These are phyloP conservation scores for Phenganax marumi DNA, from an alignment of 92 coral and sea anemone species.

Conservation along the genomic window DNA sequence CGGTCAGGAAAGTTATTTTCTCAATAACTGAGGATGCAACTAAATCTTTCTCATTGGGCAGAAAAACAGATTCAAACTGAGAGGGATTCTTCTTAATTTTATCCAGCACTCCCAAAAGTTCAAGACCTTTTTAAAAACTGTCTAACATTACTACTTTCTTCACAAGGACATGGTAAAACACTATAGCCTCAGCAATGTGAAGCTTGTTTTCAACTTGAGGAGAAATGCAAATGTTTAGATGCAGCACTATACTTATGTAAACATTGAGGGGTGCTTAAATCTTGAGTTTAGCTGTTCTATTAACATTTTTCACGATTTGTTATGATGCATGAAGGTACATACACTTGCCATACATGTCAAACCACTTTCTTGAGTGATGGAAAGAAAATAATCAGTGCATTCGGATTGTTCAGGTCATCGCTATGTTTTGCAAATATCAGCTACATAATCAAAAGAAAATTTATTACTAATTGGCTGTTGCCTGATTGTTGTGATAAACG, in stretches of 20 bases:
- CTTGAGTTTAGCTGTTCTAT: too few relatives aligned
- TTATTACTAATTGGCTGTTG: too few relatives aligned
- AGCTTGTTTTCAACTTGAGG: too few relatives aligned
- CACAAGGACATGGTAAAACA: too few relatives aligned
- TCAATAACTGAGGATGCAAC: constrained; percentile 13
- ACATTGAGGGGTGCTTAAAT: constrained; percentile 11
- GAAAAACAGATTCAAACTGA: constrained; percentile 42
- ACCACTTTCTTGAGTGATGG: constrained; percentile 43
- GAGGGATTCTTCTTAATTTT: constrained; percentile 39
- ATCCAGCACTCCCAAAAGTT: background rate
- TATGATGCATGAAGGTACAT: constrained; percentile 8
- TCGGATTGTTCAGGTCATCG: constrained; percentile 32
- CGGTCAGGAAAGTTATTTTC: constrained; percentile 1
- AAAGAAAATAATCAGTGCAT: constrained; percentile 42
- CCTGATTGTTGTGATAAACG: too few relatives aligned
- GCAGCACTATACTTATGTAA: constrained; percentile 32
- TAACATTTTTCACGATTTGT: too few relatives aligned
- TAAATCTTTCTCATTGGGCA: constrained; percentile 9
- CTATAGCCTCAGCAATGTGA: too few relatives aligned
- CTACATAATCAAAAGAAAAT: constrained; percentile 24
- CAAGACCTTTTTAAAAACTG: too few relatives aligned
- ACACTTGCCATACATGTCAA: constrained; percentile 30
- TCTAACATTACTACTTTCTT: too few relatives aligned
- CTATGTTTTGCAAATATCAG: constrained; percentile 26
- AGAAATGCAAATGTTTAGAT: constrained; percentile 36